Evolutionary conservation across 2,797 vertebrate genomes (phyloP).

Genomic region (Sorex maritimensis): DNA sequence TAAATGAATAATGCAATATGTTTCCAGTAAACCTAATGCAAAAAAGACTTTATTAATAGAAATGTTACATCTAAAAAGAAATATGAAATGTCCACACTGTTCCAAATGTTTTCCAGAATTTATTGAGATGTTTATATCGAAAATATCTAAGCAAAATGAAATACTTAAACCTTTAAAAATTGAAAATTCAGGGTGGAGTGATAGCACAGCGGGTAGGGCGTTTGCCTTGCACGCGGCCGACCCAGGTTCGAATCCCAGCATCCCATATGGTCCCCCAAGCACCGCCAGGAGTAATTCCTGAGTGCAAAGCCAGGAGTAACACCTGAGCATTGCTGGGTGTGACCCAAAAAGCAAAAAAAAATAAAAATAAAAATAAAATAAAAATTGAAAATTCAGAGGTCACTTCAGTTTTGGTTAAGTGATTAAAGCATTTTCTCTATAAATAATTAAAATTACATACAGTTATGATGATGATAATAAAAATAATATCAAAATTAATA

Average conservation of each 20-base stretch:
- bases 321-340: no score
- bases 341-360: no score
- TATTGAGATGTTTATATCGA: neutral
- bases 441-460: neutral
- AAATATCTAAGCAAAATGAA: neutral
- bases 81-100: neutral
- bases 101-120: neutral
- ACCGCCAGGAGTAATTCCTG: no score
- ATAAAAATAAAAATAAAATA: no score
- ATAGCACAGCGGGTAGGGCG: no score
- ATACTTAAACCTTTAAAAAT: neutral
- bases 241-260: no score
- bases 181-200: neutral
- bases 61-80: slow-evolving; percentile 11
- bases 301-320: no score
- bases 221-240: no score
- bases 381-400: neutral
- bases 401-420: neutral
- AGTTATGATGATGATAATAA: neutral
- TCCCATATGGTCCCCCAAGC: no score
- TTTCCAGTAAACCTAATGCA: neutral
- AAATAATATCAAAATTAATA: neutral
- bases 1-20: neutral
- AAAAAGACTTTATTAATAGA: slow-evolving; percentile 25
- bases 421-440: neutral